Percentiles rank a stretch among this genome's conserved stretches.
phyloP scores from a whole-genome alignment of 2,797 vertebrate genomes.

The Onychomys torridus region DNA sequence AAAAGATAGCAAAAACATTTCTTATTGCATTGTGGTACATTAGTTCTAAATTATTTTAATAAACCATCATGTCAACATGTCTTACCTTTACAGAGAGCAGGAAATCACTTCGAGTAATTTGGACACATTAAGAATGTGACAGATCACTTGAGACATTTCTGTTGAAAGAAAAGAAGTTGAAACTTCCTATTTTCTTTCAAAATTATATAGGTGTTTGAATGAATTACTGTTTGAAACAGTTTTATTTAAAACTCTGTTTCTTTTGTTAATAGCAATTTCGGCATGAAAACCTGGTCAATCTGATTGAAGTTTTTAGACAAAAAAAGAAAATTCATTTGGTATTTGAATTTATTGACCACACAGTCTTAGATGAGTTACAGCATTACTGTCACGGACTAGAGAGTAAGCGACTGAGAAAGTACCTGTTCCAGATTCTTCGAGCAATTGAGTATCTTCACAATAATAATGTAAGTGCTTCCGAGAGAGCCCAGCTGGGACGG shows the following conservation, averaged over 20 bases:
- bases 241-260: constrained; percentile 74
- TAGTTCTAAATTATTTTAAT: constrained; percentile 54
- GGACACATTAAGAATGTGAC: constrained; percentile 24
- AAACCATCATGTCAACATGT: constrained; percentile 35
- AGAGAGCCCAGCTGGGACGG: constrained; percentile 17
- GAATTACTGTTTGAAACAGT: constrained; percentile 53
- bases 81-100: constrained; percentile 20
- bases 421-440: constrained; percentile 85
- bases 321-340: constrained; percentile 85
- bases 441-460: constrained; percentile 82
- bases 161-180: constrained; percentile 57
- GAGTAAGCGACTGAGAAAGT: constrained; percentile 84
- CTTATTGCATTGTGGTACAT: neutral
- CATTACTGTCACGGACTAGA: constrained; percentile 82
- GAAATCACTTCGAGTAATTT: constrained; percentile 30
- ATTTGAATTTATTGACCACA: constrained; percentile 86
- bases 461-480: constrained; percentile 82
- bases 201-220: constrained; percentile 40
- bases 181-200: constrained; percentile 13
- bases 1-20: neutral
- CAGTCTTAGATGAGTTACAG: constrained; percentile 84
- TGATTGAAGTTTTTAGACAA: constrained; percentile 84
- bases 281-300: constrained; percentile 85
- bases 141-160: constrained; percentile 27
- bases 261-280: constrained; percentile 83